Percentiles rank a stretch among this genome's conserved stretches.
phyloP scores from a whole-genome alignment of 2,888 invertebrate species.

The Lottia scabra region DNA sequence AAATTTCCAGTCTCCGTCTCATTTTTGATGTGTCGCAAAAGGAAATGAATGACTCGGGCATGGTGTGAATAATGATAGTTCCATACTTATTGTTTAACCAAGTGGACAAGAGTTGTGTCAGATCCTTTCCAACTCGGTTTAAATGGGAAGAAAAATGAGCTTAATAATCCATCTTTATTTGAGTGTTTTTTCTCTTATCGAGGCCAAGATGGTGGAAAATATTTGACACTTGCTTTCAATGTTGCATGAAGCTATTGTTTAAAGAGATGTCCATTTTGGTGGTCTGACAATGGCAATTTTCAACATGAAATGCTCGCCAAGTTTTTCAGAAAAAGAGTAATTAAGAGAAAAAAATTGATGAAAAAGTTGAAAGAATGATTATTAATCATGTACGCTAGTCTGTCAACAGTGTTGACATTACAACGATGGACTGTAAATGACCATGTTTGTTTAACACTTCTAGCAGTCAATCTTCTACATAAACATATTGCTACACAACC shows the following conservation, averaged over 20 bases:
- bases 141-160: neutral
- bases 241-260: neutral
- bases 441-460: too few relatives aligned
- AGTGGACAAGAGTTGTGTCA: slow-evolving; percentile 17
- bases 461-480: too few relatives aligned
- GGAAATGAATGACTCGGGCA: slow-evolving; percentile 19
- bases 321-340: too few relatives aligned
- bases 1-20: slow-evolving; percentile 7
- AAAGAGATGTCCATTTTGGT: neutral
- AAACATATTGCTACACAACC: too few relatives aligned
- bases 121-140: neutral
- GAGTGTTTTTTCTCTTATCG: slow-evolving; percentile 7
- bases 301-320: too few relatives aligned
- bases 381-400: too few relatives aligned
- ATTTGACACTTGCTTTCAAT: neutral
- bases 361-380: too few relatives aligned
- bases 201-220: neutral
- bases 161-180: neutral
- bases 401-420: too few relatives aligned
- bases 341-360: too few relatives aligned
- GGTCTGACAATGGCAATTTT: neutral
- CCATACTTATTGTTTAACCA: slow-evolving; percentile 24
- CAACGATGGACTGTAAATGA: too few relatives aligned
- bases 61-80: slow-evolving; percentile 11
- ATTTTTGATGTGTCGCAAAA: slow-evolving; percentile 11